Evolutionary conservation across 2,797 vertebrate genomes (phyloP).

Genomic region (Megalops cyprinoides): DNA sequence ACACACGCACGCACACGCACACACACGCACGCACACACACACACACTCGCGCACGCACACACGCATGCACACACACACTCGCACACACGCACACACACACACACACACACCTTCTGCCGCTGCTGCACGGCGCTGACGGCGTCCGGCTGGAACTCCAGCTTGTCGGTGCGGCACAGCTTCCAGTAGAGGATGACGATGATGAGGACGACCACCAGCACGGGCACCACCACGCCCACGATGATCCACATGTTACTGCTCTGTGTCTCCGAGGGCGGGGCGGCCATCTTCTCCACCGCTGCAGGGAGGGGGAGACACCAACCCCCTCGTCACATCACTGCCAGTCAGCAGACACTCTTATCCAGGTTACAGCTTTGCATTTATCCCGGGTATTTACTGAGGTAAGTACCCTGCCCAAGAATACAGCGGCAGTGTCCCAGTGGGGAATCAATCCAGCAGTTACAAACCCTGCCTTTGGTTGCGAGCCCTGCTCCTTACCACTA

Average conservation of each 20-base stretch:
- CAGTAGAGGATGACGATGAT: constrained; percentile 95
- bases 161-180: constrained; percentile 96
- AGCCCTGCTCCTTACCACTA: too few relatives aligned
- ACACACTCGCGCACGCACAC: too few relatives aligned
- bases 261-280: constrained; percentile 79
- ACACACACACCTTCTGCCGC: constrained; percentile 89
- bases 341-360: too few relatives aligned
- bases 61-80: too few relatives aligned
- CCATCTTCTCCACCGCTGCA: constrained; percentile 86
- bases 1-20: too few relatives aligned
- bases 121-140: constrained; percentile 93
- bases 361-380: too few relatives aligned
- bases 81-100: not conserved
- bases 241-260: constrained; percentile 92
- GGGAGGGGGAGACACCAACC: constrained; percentile 20
- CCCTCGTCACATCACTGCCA: not conserved
- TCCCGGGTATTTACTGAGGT: too few relatives aligned
- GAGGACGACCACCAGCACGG: constrained; percentile 86
- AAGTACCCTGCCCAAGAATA: too few relatives aligned
- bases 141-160: constrained; percentile 95
- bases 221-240: constrained; percentile 89
- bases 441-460: too few relatives aligned
- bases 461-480: too few relatives aligned
- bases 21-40: too few relatives aligned
- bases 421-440: too few relatives aligned